These are phyloP conservation scores for Zosterops lateralis DNA, from an alignment of 2,113 vertebrate species.

Conservation along the genomic window DNA sequence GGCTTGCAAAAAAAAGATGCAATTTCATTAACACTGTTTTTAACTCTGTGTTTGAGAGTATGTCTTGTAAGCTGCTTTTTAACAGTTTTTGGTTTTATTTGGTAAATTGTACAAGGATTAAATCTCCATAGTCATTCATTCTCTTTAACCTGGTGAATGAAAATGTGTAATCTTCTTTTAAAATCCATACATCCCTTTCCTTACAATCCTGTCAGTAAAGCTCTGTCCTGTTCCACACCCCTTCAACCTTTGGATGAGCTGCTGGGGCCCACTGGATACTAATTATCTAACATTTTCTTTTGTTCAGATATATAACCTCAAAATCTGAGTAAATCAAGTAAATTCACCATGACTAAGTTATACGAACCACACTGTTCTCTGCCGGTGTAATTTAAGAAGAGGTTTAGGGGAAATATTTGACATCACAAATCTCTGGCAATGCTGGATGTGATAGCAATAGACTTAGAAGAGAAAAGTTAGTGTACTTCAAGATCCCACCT, in stretches of 20 bases:
- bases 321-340: background rate
- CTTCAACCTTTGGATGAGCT: background rate
- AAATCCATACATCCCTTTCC: background rate
- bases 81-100: background rate
- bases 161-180: background rate
- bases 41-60: background rate
- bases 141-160: background rate
- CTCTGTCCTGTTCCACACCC: background rate
- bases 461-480: background rate
- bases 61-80: background rate
- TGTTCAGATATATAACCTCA: background rate
- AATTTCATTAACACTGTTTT: background rate
- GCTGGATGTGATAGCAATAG: background rate
- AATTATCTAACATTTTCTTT: background rate
- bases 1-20: background rate
- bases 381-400: background rate
- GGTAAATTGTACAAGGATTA: background rate
- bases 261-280: background rate
- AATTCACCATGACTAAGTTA: background rate
- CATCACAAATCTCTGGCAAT: background rate
- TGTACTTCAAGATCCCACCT: background rate
- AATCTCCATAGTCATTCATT: background rate
- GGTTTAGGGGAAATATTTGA: background rate
- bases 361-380: background rate
- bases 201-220: background rate